Evolutionary conservation across 2,888 invertebrate species (phyloP), one percentile per base, ranked within the genome.

Genomic region (Drosophila anceps): DNA sequence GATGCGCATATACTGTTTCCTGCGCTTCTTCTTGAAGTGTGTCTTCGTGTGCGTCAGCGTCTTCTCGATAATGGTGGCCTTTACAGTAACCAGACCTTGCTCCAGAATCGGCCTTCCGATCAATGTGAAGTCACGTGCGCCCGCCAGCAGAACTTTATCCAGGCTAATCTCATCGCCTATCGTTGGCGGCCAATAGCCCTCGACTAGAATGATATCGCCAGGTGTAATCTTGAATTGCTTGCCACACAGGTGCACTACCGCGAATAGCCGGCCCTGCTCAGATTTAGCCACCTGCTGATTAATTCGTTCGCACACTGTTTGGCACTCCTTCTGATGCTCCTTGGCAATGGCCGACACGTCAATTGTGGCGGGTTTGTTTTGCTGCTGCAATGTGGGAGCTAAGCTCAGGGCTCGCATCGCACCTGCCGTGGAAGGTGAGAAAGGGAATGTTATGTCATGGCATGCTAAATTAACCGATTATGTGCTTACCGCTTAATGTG

Each of bases 191-290:
- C 97, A 97, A 88, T 95, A 95, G 0, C 97, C 97, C 93, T 97
- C 96, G 0, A 98, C 93, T 0, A 97, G 94, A 33, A 98, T 94
- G 4, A 98, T 93, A 93, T 98, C 98, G n/a, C 96, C 97, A 67
- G 95, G 94, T 0, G 97, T 97, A 0, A 98, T 94, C 93, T 97
- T 96, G 93, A 96, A 97, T 90, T 98, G 98, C 92, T 96, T 97
- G 13, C 97, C 97, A 70, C 95, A 94, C 20, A 98, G 83, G 84
- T 97, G 96, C 1, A 98, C 94, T 1, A 98, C 95, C 0, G 98
- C 98, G 93, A 98, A 98, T 10, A 93, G 78, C 4, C 93, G 91
- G 0, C 92, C 92, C 58, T 90, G 84, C 35, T 84, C 76, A 12
- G 82, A 67, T 6, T 84, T 79, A 0, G 83, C 70, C 20, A 93